Conservation (phyloP, 1,140 invertebrate genomes). For the Goniozus legneri region DNA sequence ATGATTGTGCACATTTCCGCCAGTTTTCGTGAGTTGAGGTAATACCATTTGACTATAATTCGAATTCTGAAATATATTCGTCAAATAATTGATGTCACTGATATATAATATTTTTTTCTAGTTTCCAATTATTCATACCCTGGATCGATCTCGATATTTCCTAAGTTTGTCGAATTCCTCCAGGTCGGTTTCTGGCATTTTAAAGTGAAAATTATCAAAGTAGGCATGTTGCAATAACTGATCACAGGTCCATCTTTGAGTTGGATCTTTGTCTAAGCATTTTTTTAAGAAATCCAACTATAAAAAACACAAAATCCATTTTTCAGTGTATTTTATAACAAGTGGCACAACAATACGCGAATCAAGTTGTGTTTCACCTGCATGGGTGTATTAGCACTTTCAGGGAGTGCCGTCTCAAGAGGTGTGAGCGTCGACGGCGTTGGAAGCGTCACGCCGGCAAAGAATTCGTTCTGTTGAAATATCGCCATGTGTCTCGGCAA, state of each 20-base stretch:
- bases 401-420: constrained; percentile 79
- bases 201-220: constrained; percentile 78
- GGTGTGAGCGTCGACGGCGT: constrained; percentile 84
- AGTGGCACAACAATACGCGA: too few relatives aligned
- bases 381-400: constrained; percentile 59
- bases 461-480: constrained; percentile 95
- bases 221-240: constrained; percentile 86
- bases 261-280: constrained; percentile 93
- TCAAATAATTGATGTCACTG: constrained; percentile 6
- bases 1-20: constrained; percentile 37
- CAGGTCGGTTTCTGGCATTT: constrained; percentile 67
- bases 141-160: constrained; percentile 59
- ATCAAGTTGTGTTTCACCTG: too few relatives aligned
- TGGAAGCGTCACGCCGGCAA: constrained; percentile 86
- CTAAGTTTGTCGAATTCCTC: constrained; percentile 68
- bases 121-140: constrained; percentile 50
- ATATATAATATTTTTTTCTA: not conserved
- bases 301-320: constrained; percentile 8
- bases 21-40: constrained; percentile 60
- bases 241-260: constrained; percentile 85
- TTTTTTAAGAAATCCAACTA: constrained; percentile 85
- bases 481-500: constrained; percentile 91
- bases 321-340: not conserved
- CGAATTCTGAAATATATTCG: constrained; percentile 51
- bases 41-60: constrained; percentile 59